A percentile compares a stretch with the other conserved stretches of the same genome.
phyloP scores from a whole-genome alignment of 2,113 vertebrate species.

The Carassius carassius region DNA sequence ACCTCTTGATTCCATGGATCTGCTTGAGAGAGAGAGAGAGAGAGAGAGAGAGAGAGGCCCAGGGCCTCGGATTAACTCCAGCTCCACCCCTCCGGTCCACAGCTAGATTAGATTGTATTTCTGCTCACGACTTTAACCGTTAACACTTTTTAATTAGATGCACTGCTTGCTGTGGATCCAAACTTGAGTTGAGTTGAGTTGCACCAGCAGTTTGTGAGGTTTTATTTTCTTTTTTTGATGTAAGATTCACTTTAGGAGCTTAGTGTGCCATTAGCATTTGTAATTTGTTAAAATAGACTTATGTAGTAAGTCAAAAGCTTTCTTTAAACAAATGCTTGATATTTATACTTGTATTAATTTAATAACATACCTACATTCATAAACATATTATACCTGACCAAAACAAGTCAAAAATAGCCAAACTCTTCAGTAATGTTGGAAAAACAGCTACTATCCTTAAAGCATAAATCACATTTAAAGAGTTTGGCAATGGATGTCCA shows the following conservation, averaged over 20 bases:
- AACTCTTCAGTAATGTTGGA: background rate
- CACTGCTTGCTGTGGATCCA: background rate
- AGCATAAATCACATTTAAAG: background rate
- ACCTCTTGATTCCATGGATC: conserved; percentile 63
- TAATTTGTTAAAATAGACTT: background rate
- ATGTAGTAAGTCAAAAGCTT: background rate
- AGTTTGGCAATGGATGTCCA: background rate
- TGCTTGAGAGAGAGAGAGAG: background rate
- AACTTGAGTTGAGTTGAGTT: conserved; percentile 35
- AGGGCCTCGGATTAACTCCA: conserved; percentile 44
- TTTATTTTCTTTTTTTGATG: background rate
- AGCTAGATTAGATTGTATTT: conserved; percentile 45
- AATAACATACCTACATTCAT: background rate
- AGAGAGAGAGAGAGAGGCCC: conserved; percentile 19
- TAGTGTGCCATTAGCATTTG: background rate
- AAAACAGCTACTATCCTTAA: background rate
- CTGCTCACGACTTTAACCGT: conserved; percentile 58
- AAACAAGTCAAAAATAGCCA: background rate
- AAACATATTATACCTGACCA: background rate
- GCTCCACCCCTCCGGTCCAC: conserved; percentile 60
- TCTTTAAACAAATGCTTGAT: background rate
- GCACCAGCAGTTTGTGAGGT: background rate
- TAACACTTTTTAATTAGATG: conserved; percentile 78
- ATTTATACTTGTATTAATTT: too few relatives aligned
- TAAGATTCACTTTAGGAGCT: background rate